phyloP scores from a whole-genome alignment of 2,888 invertebrate species.

The Xylota segnis region DNA sequence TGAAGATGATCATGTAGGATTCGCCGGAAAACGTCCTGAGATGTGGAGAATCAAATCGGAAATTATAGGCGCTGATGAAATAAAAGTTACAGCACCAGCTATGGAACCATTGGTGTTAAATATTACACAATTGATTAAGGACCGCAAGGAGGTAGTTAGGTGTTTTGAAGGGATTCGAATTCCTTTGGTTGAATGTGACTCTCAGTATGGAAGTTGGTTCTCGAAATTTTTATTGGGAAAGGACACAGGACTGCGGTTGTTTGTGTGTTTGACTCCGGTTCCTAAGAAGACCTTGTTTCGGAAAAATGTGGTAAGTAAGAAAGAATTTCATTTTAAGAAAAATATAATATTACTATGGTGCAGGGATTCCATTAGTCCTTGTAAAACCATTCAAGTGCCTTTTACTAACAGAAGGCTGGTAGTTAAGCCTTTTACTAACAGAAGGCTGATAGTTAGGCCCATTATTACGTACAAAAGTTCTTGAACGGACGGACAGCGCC shows the following conservation, averaged over 20 bases:
- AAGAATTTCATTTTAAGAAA: background rate
- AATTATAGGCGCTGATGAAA: constrained; percentile 81
- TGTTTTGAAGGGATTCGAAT: constrained; percentile 85
- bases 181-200: constrained; percentile 89
- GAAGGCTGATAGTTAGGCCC: no score
- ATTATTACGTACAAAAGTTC: no score
- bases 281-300: constrained; percentile 80
- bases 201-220: constrained; percentile 90
- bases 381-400: no score
- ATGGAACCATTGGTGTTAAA: constrained; percentile 85
- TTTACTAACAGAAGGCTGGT: no score
- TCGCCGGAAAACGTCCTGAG: constrained; percentile 42
- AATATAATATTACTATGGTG: no score
- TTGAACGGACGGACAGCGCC: no score
- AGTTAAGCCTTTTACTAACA: no score
- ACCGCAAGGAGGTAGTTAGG: constrained; percentile 80
- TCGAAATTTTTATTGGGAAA: constrained; percentile 85
- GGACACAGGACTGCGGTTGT: constrained; percentile 86
- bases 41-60: constrained; percentile 64
- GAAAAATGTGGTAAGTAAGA: constrained; percentile 37
- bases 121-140: constrained; percentile 83
- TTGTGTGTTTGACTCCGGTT: constrained; percentile 85
- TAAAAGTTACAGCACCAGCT: constrained; percentile 85
- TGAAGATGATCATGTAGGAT: constrained; percentile 20
- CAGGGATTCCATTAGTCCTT: no score